Evolutionary conservation across 2,888 invertebrate species (phyloP).

Genomic region (Allophyes oxyacanthae): DNA sequence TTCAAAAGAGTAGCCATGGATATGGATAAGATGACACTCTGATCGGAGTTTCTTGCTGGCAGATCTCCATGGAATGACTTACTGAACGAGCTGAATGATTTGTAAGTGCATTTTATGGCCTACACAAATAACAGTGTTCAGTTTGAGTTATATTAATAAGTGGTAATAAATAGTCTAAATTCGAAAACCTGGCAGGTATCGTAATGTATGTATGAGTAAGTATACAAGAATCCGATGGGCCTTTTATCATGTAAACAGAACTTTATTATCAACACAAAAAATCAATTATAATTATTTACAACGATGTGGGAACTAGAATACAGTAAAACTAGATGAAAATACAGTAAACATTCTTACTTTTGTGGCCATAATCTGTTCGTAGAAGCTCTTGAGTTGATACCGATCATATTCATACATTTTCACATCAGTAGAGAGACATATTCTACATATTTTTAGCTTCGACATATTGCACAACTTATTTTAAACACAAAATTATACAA

Average conservation of each 20-base stretch:
- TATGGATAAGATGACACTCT: too few relatives aligned
- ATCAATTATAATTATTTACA: neutral
- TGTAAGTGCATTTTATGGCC: too few relatives aligned
- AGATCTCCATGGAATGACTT: too few relatives aligned
- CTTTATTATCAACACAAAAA: neutral
- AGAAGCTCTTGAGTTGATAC: slow-evolving; percentile 66
- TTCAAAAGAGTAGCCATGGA: too few relatives aligned
- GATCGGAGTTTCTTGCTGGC: too few relatives aligned
- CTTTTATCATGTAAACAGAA: neutral
- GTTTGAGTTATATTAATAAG: too few relatives aligned
- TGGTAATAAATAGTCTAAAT: too few relatives aligned
- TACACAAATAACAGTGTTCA: too few relatives aligned
- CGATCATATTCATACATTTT: slow-evolving; percentile 67
- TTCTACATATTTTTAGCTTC: slow-evolving; percentile 67
- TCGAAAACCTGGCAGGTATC: too few relatives aligned
- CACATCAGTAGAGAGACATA: slow-evolving; percentile 67
- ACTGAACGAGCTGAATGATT: too few relatives aligned
- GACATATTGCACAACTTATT: slow-evolving; percentile 56
- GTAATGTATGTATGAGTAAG: too few relatives aligned
- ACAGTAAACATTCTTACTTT: slow-evolving; percentile 65
- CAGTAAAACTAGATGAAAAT: slow-evolving; percentile 3
- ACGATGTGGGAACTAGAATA: neutral
- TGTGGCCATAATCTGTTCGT: slow-evolving; percentile 69
- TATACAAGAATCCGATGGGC: too few relatives aligned
- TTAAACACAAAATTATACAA: slow-evolving; percentile 22